Base-by-base conservation (phyloP, 1,140 invertebrate species). In the Cyphomyrmex costatus region DNA sequence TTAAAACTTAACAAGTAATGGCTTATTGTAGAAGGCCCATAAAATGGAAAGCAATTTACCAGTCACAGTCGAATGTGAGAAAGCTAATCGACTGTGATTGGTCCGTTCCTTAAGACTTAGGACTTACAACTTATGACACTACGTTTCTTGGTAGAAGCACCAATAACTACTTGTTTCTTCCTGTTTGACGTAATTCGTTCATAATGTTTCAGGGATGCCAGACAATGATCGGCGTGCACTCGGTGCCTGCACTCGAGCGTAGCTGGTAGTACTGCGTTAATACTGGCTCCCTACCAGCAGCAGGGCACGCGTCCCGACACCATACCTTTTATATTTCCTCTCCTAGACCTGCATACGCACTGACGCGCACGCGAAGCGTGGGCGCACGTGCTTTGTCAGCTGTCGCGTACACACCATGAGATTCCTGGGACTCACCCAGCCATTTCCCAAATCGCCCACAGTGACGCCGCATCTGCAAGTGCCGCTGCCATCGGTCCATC, bases 191-290 rank as follows among this genome's bases (percentile, higher is more conserved):
- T 58, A 53, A 24, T 61, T 33, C 56, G 14, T 66, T 68, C 61
- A 4, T 36, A 56, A 66, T 89, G 61, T 93, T 94, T 56, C 92
- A 95, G 94, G 86, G 71, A 86, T 86, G 85, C 88, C 89, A 88
- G 85, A 90, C 90, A 91, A 85, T 91, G 86, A 93, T 89, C 77
- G 88, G 85, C 89, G 93, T 93, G 91, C n/a, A n/a, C n/a, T 86
- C 88, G 86, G 86, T 92, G 89, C 88, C 87, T 91, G 91, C 88
- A 87, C 66, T 78, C 73, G 68, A 73, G 73, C 83, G 76, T 71
- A 90, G 86, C 86, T 94, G 93, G 92, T 94, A 94, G 94, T 93
- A 92, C 78, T 90, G 86, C 77, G 82, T 85, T 33, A 89, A 88
- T 68, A 86, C 86, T 91, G 89, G 91, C 89, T 87, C 88, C 83